Base-by-base conservation (phyloP, 2,888 invertebrate species). In the Steinernema carpocapsae region DNA sequence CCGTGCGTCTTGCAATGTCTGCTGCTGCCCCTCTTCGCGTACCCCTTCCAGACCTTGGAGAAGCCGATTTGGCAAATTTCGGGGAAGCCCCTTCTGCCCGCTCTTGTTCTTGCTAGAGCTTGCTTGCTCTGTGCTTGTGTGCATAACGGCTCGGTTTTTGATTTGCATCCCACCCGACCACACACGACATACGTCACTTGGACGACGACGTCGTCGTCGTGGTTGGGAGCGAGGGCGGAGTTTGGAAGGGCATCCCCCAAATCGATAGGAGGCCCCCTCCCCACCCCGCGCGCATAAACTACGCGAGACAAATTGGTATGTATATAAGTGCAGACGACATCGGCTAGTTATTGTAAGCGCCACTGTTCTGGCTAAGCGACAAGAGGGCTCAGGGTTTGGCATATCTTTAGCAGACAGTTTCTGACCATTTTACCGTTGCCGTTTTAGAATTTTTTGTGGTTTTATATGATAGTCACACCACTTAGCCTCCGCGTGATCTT, bases 221-320 rank as follows among this genome's bases (percentile, higher is more conserved):
- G n/a, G 48, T 48, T 19, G 17, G n/a, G 17, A 17, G 14, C 17
- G 7, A 32, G 64, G 56, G 64, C 64, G 64, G 29, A n/a, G 64
- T 64, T 64, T 64, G 29, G 64, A 64, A 64, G 64, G 64, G 64
- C 64, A 64, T 64, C 64, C 64, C 37, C 64, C 64, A 64, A 37
- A 32, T 64, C 64, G 64, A 64, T 64, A 64, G 37, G 64, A 10
- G 32, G 22, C 64, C 64, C 19, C 26, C 48, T 48, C 48, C 32
- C 29, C 37, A 37, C 37, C 64, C 64, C 17, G 17, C 17, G 64
- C 64, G 64, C 64, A 64, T 29, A 64, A 64, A 64, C 64, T 64
- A 64, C 64, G 32, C 64, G 64, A 64, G 29, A 29, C 19, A 29
- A 29, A 19, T 64, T 17, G 24, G 64, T 48, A 19, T 32, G 32